Evolutionary conservation across 1,140 invertebrate species (phyloP), one percentile per base, ranked within the genome.

Genomic region (Alviniconcha marisindica): DNA sequence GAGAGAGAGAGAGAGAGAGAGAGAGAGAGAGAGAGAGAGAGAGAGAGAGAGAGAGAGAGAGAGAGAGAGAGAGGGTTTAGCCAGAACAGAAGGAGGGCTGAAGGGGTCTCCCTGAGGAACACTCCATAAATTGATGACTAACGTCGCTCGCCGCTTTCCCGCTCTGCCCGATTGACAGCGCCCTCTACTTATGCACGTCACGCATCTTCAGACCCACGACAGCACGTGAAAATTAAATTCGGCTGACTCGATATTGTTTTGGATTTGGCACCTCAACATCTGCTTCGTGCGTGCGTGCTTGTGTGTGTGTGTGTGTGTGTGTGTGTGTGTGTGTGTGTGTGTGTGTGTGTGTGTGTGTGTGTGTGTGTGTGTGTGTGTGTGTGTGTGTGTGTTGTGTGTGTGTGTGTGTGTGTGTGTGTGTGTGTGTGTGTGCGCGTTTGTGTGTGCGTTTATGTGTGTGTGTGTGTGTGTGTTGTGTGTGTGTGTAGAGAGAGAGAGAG

Each of bases 131-230:
- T 71, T 71, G 69, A 71, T 71, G 69, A 71, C 31, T 71, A 71
- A 71, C 69, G 69, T 71, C 69, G 14, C 51, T n/a, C 21, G 51
- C 36, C 40, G 15, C 48, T 18, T 78, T 18, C 15, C 31, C 54
- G 7, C 15, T 24, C 14, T 21, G 10, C 1, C 44, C 74, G 21
- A 80, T 80, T 69, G 60, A 28, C 18, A 48, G 36, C n/a, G 33
- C 60, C 51, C 78, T 33, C 78, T 80, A 80, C 78, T 80, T 80
- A 80, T 80, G 78, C 78, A 80, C 78, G 78, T 63, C 78, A 80
- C 56, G 40, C 73, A 5, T 7, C 21, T 31, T 14, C 38, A 54
- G 44, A 44, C 44, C 15, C 40, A 56, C 14, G 18, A 38, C 24
- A n/a, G 77, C 77, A 60, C 51, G 78, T 80, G 78, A 60, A 80